Evolutionary conservation across 2,797 vertebrate species (phyloP).

Genomic region (Pangasius larnaudii): DNA sequence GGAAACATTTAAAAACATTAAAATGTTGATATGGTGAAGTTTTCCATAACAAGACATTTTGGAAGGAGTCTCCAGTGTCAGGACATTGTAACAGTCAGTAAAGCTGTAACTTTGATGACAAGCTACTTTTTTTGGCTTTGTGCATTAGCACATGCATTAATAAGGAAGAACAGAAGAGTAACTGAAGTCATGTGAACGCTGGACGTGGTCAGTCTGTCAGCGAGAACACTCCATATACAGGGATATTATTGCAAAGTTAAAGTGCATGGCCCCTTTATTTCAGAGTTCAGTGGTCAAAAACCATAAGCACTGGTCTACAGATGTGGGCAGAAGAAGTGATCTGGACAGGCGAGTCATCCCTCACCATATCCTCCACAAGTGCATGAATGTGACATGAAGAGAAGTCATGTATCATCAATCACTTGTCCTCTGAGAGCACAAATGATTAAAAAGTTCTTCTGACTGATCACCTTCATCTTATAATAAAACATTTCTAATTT

Average conservation of each 20-base stretch:
- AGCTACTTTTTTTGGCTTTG: not conserved
- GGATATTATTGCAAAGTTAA: not conserved
- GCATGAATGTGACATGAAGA: not conserved
- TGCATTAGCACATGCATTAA: no score
- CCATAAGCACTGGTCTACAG: no score
- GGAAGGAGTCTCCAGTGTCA: conserved; percentile 3
- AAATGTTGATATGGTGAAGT: no score
- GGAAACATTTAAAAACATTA: not conserved
- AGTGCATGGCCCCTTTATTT: no score
- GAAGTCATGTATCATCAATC: not conserved
- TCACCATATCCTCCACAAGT: not conserved
- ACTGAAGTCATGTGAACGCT: not conserved
- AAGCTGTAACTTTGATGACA: not conserved
- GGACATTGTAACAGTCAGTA: not conserved
- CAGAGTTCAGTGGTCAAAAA: no score
- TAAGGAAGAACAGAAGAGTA: no score
- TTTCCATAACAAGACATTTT: not conserved
- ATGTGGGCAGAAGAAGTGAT: no score
- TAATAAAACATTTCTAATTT: not conserved
- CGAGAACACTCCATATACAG: not conserved
- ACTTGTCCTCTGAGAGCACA: no score
- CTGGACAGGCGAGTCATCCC: no score
- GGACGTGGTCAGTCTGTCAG: not conserved
- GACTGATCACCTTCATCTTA: not conserved
- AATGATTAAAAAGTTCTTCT: not conserved